Evolutionary conservation across 2,113 vertebrate species (phyloP).

Genomic region (Pollachius pollachius): DNA sequence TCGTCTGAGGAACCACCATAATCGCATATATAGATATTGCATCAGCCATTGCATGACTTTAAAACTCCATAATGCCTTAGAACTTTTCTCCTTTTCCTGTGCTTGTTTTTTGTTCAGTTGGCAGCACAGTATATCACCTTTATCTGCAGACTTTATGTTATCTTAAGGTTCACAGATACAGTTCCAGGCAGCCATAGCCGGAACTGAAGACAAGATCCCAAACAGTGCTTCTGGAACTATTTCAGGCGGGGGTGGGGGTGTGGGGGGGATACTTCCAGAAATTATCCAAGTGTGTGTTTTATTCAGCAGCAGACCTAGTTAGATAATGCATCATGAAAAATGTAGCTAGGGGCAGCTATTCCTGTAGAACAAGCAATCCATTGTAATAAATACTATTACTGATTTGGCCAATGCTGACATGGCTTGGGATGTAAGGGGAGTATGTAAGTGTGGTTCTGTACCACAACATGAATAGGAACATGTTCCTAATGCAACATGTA

Average conservation of each 20-base stretch:
- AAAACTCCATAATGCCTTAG: slow-evolving; percentile 66
- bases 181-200: slow-evolving; percentile 54
- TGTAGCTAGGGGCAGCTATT: too few species aligned
- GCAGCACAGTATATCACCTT: slow-evolving; percentile 75
- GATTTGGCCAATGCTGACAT: too few species aligned
- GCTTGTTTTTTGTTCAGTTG: slow-evolving; percentile 46
- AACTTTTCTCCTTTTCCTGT: slow-evolving; percentile 53
- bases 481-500: too few species aligned
- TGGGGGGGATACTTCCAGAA: slow-evolving; percentile 62
- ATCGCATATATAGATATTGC: slow-evolving; percentile 4
- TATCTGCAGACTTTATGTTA: slow-evolving; percentile 77
- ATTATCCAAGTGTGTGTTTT: slow-evolving; percentile 57
- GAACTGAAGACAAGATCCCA: slow-evolving; percentile 70
- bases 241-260: slow-evolving; percentile 48
- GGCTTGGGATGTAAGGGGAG: too few species aligned
- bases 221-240: slow-evolving; percentile 64
- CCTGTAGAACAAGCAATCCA: too few species aligned
- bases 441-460: too few species aligned
- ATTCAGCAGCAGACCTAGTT: slow-evolving; percentile 5
- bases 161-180: slow-evolving; percentile 70
- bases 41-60: slow-evolving; percentile 56
- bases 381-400: too few species aligned
- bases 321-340: too few species aligned
- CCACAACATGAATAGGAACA: too few species aligned
- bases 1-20: slow-evolving; percentile 40